Evolutionary conservation across 1,140 invertebrate genomes (phyloP).

Genomic region (Maconellicoccus hirsutus): DNA sequence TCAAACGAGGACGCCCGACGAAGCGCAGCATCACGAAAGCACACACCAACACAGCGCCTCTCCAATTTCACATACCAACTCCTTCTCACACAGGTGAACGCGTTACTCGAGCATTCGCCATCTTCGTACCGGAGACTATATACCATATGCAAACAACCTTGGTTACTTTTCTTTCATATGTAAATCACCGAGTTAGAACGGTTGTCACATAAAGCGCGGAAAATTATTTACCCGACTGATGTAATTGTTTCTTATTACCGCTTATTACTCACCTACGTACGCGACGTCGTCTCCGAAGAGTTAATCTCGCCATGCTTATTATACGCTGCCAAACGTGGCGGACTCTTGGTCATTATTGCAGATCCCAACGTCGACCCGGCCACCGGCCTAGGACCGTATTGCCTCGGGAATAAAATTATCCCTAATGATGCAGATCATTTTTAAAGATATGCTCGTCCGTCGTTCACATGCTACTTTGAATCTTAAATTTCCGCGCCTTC

Average conservation of each 20-base stretch:
- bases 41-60: too few relatives aligned
- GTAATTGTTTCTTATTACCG: conserved; percentile 20
- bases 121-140: too few relatives aligned
- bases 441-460: neutral
- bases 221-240: conserved; percentile 1
- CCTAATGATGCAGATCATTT: conserved; percentile 19
- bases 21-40: too few relatives aligned
- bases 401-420: conserved; percentile 14
- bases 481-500: neutral
- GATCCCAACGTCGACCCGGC: too few relatives aligned
- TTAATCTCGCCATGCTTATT: too few relatives aligned
- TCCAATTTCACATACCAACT: too few relatives aligned
- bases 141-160: neutral
- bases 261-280: conserved; percentile 15
- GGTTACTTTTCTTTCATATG: conserved; percentile 18
- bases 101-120: too few relatives aligned
- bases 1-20: too few relatives aligned
- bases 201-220: neutral
- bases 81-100: too few relatives aligned
- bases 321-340: too few relatives aligned
- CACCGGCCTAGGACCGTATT: too few relatives aligned
- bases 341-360: too few relatives aligned
- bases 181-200: neutral
- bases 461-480: conserved; percentile 10
- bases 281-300: neutral